Percentiles rank a stretch among this genome's conserved stretches.
These are phyloP conservation scores for Pseudomugil tenellus DNA, from an alignment of 2,797 vertebrate genomes.

Conservation along the genomic window DNA sequence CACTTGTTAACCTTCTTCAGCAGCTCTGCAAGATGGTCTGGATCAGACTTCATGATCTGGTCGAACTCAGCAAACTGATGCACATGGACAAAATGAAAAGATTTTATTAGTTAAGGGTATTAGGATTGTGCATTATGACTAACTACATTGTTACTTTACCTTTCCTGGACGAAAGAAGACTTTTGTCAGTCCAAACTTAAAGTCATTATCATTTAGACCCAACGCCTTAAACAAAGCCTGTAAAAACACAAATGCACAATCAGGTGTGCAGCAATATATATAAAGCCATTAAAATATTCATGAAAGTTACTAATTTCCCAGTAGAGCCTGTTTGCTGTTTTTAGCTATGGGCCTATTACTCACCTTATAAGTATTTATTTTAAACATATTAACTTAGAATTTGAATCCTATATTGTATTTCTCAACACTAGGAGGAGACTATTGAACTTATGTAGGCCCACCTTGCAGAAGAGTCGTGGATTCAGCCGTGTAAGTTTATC, in stretches of 20 bases:
- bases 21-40: slow-evolving; percentile 94
- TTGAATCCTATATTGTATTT: slow-evolving; percentile 14
- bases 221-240: slow-evolving; percentile 98
- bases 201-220: slow-evolving; percentile 95
- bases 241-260: slow-evolving; percentile 44
- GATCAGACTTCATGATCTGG: slow-evolving; percentile 99
- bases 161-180: slow-evolving; percentile 99
- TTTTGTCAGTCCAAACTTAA: slow-evolving; percentile 97
- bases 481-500: slow-evolving; percentile 92
- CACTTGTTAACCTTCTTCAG: slow-evolving; percentile 95
- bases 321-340: slow-evolving; percentile 7
- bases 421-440: slow-evolving; percentile 13
- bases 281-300: slow-evolving; percentile 5
- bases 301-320: slow-evolving; percentile 23
- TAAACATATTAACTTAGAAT: slow-evolving; percentile 27
- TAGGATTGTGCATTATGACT: neutral
- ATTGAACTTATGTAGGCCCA: slow-evolving; percentile 51
- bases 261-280: slow-evolving; percentile 11
- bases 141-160: slow-evolving; percentile 79
- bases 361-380: slow-evolving; percentile 26
- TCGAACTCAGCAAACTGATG: slow-evolving; percentile 87
- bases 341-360: slow-evolving; percentile 1
- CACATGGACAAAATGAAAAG: slow-evolving; percentile 1
- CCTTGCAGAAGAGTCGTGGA: slow-evolving; percentile 98
- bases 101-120: neutral